Evolutionary conservation across 2,113 vertebrate species (phyloP).

Genomic region (Dascyllus trimaculatus): DNA sequence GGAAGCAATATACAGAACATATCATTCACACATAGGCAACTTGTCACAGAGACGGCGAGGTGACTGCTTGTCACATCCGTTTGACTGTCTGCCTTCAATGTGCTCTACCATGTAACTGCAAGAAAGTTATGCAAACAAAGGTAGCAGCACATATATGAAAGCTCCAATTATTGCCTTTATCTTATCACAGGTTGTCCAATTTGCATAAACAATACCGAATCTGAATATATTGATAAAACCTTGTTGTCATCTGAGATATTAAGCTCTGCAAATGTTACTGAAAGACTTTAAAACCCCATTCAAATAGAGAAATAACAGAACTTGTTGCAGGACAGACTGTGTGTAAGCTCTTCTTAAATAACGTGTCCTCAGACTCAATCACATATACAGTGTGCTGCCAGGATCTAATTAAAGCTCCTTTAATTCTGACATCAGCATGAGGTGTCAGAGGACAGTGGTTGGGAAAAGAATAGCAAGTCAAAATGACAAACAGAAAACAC

Average conservation of each 20-base stretch:
- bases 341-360: constrained; percentile 26
- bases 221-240: background rate
- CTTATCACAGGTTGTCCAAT: background rate
- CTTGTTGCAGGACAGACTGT: constrained; percentile 34
- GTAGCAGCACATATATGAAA: background rate
- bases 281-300: background rate
- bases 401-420: constrained; percentile 48
- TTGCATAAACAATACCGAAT: background rate
- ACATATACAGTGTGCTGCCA: background rate
- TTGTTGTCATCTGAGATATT: background rate
- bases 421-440: constrained; percentile 38
- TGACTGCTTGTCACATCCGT: constrained; percentile 33
- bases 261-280: background rate
- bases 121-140: constrained; percentile 10
- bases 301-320: constrained; percentile 3
- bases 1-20: constrained; percentile 50
- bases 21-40: constrained; percentile 24
- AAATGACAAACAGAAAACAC: constrained; percentile 29
- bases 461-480: background rate
- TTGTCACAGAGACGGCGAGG: constrained; percentile 27
- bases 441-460: background rate
- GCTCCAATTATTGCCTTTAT: background rate
- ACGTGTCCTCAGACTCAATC: constrained; percentile 21
- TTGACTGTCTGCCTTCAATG: constrained; percentile 14
- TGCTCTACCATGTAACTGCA: background rate